Evolutionary conservation across 2,797 vertebrate species (phyloP).

Genomic region (Masticophis lateralis): DNA sequence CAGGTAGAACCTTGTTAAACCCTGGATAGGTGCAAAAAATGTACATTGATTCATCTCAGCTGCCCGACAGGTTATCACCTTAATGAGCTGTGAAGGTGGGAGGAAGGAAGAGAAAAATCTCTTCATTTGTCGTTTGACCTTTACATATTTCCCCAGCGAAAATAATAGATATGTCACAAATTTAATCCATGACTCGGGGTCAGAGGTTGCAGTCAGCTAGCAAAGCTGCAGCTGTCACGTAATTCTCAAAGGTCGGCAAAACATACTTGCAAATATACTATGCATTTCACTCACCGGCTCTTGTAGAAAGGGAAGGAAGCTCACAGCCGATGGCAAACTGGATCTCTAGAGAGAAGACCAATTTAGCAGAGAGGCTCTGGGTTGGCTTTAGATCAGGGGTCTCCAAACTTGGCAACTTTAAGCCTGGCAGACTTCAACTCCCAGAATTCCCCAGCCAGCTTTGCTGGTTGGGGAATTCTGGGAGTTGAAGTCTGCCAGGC

Average conservation of each 20-base stretch:
- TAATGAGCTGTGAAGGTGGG: constrained; percentile 32
- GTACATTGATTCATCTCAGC: not conserved
- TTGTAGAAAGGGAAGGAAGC: not conserved
- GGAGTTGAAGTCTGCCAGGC: no score
- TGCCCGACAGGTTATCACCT: constrained; percentile 8
- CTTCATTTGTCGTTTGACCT: constrained; percentile 42
- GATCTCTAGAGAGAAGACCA: constrained; percentile 5
- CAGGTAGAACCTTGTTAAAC: constrained; percentile 12
- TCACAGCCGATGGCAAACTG: not conserved
- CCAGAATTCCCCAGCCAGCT: no score
- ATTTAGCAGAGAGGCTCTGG: not conserved
- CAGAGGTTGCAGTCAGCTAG: constrained; percentile 21
- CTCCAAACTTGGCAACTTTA: no score
- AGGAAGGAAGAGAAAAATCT: not conserved
- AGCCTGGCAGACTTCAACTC: no score
- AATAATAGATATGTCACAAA: constrained; percentile 45
- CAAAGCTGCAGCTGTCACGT: constrained; percentile 23
- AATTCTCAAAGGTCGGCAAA: constrained; percentile 16
- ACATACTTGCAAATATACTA: constrained; percentile 14
- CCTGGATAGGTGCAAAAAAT: not conserved
- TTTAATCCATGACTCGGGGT: constrained; percentile 42
- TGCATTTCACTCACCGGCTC: not conserved
- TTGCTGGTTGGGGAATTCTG: no score
- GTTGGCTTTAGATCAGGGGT: not conserved
- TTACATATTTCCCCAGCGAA: constrained; percentile 48